Conservation (phyloP, 2,888 invertebrate species). For the Mesoligia furuncula region DNA sequence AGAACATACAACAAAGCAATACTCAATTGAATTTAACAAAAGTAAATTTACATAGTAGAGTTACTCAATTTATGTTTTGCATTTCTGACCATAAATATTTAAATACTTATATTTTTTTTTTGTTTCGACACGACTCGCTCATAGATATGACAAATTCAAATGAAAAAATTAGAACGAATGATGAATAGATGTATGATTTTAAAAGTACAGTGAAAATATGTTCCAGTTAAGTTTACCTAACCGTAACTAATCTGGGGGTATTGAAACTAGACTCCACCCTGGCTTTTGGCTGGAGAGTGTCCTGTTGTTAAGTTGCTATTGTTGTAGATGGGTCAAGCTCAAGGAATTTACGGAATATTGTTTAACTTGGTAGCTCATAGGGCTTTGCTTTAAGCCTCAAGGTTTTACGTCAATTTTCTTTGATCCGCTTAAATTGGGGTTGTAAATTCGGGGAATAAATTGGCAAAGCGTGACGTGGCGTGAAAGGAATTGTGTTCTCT, state of each 20-base stretch:
- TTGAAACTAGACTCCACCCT: not conserved
- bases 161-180: too few relatives aligned
- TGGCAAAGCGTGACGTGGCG: not conserved
- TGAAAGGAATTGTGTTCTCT: not conserved
- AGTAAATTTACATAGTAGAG: too few relatives aligned
- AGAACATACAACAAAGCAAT: too few relatives aligned
- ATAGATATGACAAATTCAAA: too few relatives aligned
- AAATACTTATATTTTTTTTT: too few relatives aligned
- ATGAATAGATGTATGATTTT: not conserved
- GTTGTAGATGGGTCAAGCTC: constrained; percentile 8
- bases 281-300: not conserved
- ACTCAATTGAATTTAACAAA: too few relatives aligned
- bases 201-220: not conserved
- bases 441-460: not conserved
- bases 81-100: too few relatives aligned
- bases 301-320: constrained; percentile 2
- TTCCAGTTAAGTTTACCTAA: not conserved
- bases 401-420: not conserved
- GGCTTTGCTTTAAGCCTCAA: constrained; percentile 11
- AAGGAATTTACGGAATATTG: constrained; percentile 17
- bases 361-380: constrained; percentile 12
- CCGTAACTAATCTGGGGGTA: not conserved
- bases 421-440: not conserved
- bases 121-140: too few relatives aligned
- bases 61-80: too few relatives aligned